Evolutionary conservation across 1,140 invertebrate genomes (phyloP).

Genomic region (Drosophila pallidifrons): DNA sequence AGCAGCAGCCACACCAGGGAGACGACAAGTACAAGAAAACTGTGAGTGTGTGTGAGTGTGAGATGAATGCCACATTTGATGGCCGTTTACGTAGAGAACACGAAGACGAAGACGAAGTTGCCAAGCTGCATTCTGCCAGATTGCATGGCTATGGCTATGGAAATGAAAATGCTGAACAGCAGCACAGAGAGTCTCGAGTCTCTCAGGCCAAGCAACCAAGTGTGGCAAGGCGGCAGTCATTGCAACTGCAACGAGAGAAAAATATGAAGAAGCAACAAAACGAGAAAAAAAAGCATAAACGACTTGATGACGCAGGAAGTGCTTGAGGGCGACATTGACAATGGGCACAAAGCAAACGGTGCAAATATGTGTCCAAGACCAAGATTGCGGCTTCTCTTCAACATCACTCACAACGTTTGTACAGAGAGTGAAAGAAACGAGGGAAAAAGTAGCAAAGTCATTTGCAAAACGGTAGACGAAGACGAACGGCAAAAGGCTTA

Average conservation of each 20-base stretch:
- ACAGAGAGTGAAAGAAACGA: not conserved
- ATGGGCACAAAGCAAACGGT: conserved; percentile 48
- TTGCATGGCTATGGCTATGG: conserved; percentile 49
- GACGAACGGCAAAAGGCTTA: conserved; percentile 54
- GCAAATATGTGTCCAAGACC: conserved; percentile 58
- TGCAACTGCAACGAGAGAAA: not conserved
- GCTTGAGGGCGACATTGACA: conserved; percentile 78
- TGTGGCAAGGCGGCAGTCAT: conserved; percentile 49
- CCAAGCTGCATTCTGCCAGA: conserved; percentile 70
- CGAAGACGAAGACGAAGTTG: conserved; percentile 36
- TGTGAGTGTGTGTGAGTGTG: conserved; percentile 24
- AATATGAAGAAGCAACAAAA: not conserved
- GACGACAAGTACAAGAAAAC: not conserved
- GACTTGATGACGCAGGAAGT: conserved; percentile 72
- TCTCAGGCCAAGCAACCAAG: conserved; percentile 54
- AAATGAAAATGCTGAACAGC: conserved; percentile 31
- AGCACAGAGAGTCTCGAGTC: conserved; percentile 16
- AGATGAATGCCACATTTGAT: conserved; percentile 73
- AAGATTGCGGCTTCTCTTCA: conserved; percentile 28
- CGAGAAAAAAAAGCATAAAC: conserved; percentile 48
- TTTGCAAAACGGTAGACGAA: conserved; percentile 49
- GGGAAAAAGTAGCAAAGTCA: conserved; percentile 54
- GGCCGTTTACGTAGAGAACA: conserved; percentile 62
- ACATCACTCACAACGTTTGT: not conserved
- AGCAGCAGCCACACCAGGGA: conserved; percentile 19